Conservation (phyloP, 2,888 invertebrate genomes). For the Bombyx huttoni region DNA sequence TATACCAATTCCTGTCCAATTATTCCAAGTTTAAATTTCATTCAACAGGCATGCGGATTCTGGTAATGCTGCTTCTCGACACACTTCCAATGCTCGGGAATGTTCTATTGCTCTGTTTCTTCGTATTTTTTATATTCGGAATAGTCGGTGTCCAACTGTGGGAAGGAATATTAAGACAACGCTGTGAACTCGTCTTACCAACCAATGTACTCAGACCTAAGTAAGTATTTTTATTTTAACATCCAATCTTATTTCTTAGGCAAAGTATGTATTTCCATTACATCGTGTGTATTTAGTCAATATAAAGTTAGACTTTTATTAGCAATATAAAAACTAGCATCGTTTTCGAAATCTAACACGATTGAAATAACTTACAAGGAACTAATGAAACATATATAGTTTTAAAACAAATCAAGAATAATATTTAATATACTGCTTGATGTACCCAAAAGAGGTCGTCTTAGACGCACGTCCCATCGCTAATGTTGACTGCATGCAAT, state of each 20-base stretch:
- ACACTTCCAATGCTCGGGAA: slow-evolving; percentile 99
- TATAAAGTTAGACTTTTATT: background rate
- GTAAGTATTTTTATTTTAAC: slow-evolving; percentile 72
- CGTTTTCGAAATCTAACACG: too few species aligned
- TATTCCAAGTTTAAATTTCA: background rate
- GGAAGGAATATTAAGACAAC: slow-evolving; percentile 96
- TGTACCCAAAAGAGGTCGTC: slow-evolving; percentile 52
- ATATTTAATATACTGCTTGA: slow-evolving; percentile 31
- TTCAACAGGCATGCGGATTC: slow-evolving; percentile 93
- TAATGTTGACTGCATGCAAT: slow-evolving; percentile 71
- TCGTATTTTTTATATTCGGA: slow-evolving; percentile 99
- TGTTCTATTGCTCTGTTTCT: slow-evolving; percentile 97
- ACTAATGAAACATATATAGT: too few species aligned
- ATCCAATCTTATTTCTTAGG: background rate
- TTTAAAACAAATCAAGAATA: background rate
- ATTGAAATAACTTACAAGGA: too few species aligned
- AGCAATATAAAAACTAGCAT: background rate
- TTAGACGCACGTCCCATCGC: slow-evolving; percentile 65
- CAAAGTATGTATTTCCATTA: too few species aligned
- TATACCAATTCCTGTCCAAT: too few species aligned
- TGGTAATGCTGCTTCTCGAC: slow-evolving; percentile 98
- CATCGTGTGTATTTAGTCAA: too few species aligned
- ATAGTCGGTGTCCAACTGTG: slow-evolving; percentile 99
- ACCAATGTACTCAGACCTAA: slow-evolving; percentile 79
- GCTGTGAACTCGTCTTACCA: slow-evolving; percentile 87